These are phyloP conservation scores for Craterocephalus amniculus DNA, from an alignment of 2,797 vertebrate genomes.

Conservation along the genomic window DNA sequence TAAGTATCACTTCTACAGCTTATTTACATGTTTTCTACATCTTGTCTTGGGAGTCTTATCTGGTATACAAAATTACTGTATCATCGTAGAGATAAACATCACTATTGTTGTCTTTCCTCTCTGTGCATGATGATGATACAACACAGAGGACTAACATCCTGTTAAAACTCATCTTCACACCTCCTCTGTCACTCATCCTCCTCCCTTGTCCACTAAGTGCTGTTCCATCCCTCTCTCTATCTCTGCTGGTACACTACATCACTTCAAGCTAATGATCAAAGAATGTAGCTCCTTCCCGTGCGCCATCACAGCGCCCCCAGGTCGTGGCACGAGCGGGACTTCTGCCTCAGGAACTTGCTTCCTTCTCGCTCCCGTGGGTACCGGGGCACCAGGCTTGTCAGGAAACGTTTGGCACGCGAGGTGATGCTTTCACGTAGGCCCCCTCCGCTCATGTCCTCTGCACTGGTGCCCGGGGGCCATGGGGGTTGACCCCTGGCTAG, in stretches of 20 bases:
- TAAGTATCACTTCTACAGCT: constrained; percentile 55
- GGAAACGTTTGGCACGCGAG: constrained; percentile 88
- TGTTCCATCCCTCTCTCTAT: constrained; percentile 15
- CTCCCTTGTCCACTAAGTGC: constrained; percentile 24
- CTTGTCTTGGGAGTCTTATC: constrained; percentile 8
- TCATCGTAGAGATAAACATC: constrained; percentile 43
- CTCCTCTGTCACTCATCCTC: constrained; percentile 20
- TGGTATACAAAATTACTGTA: constrained; percentile 56
- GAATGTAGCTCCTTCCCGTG: neutral
- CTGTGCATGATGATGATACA: constrained; percentile 24
- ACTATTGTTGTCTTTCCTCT: constrained; percentile 17
- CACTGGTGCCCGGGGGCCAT: constrained; percentile 69
- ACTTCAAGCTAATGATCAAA: constrained; percentile 12
- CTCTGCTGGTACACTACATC: constrained; percentile 28
- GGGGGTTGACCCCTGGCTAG: constrained; percentile 84
- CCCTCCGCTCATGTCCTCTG: constrained; percentile 63
- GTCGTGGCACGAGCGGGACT: constrained; percentile 91
- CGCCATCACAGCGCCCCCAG: constrained; percentile 82
- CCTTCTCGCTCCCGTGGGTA: constrained; percentile 75
- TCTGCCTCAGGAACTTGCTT: constrained; percentile 88
- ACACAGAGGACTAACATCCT: constrained; percentile 30
- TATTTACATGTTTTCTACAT: constrained; percentile 75
- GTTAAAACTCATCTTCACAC: constrained; percentile 31
- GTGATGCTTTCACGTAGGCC: constrained; percentile 87
- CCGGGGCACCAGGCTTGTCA: constrained; percentile 87